phyloP scores from a whole-genome alignment of 2,113 vertebrate genomes.

The Synchiropus splendidus region DNA sequence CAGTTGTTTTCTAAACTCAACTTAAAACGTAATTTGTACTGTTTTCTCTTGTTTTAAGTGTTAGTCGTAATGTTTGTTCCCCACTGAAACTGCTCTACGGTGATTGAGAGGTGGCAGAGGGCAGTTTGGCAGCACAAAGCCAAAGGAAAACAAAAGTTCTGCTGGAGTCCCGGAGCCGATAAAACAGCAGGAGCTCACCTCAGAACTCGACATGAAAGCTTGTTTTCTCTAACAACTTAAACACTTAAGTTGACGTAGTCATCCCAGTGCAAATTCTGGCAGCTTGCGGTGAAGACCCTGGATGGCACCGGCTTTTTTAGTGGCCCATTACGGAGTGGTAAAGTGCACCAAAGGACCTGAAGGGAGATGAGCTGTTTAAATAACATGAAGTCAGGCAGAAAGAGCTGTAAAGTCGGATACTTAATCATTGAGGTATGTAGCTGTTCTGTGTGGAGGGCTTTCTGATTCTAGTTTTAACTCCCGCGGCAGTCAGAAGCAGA shows the following conservation, averaged over 20 bases:
- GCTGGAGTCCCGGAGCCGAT: conserved; percentile 19
- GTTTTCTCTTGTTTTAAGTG: no score
- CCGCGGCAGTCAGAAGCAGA: no score
- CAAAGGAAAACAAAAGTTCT: conserved; percentile 20
- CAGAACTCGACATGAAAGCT: conserved; percentile 32
- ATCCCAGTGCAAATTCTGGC: conserved; percentile 43
- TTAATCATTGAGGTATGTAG: no score
- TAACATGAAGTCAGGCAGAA: conserved; percentile 12
- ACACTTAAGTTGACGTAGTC: conserved; percentile 37
- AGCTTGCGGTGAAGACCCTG: conserved; percentile 24
- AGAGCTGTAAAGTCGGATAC: conserved; percentile 1
- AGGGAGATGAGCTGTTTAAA: conserved; percentile 18
- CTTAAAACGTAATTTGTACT: no score
- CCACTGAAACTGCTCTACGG: not conserved
- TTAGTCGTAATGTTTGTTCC: no score
- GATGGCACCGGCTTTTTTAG: conserved; percentile 27
- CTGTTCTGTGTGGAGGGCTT: no score
- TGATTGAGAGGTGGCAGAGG: not conserved
- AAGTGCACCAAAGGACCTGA: conserved; percentile 28
- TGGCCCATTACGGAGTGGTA: conserved; percentile 30
- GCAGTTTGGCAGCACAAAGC: conserved; percentile 21
- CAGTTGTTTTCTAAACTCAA: no score
- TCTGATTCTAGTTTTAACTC: no score
- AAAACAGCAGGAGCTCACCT: conserved; percentile 23
- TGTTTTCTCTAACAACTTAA: conserved; percentile 48